Evolutionary conservation across 2,113 vertebrate genomes (phyloP), one percentile per base, ranked within the genome.

Genomic region (Rhinichthys klamathensis): DNA sequence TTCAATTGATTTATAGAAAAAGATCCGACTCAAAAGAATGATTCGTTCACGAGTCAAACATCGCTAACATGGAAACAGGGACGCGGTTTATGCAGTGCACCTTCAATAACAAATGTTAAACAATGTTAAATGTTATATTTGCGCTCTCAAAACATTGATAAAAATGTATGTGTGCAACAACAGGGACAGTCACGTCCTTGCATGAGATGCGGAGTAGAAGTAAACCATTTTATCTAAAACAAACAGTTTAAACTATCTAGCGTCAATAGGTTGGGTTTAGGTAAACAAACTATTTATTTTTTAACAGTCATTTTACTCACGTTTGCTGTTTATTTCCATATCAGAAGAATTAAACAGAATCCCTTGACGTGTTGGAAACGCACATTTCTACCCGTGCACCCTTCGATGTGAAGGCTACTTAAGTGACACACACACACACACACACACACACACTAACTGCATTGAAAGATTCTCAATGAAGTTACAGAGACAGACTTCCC

Each of bases 311-410:
- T 82, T 82, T 82, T 56, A 82, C 80, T 82, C 46, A 79, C 60
- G 63, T 79, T 80, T 80, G 23, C 16, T 61, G n/a, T 80, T 54
- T 72, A 85, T 79, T 56, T 85, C 92, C 93, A 93, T 93, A 7
- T 86, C 21, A 25, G 89, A n/a, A 81, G 44, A 70, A 67, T 82
- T 84, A 75, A 23, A 41, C 4, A 46, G 15, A 69, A 44, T 18
- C 41, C 84, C 56, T 30, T 35, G 69, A 18, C 30, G 27, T 80
- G 51, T 27, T 25, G 54, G 9, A 77, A 54, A 4, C 5, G 67
- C 15, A 21, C 85, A 85, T 85, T 35, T 80, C 73, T 15, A 61
- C 16, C n/a, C 38, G 23, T 49, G 21, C 30, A 44, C 16, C 86
- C 88, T 74, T 81, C 58, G 70, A 78, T 78, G 60, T 63, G n/a